phyloP scores from a whole-genome alignment of 1,140 invertebrate species.

The Lepidotrigona ventralis region DNA sequence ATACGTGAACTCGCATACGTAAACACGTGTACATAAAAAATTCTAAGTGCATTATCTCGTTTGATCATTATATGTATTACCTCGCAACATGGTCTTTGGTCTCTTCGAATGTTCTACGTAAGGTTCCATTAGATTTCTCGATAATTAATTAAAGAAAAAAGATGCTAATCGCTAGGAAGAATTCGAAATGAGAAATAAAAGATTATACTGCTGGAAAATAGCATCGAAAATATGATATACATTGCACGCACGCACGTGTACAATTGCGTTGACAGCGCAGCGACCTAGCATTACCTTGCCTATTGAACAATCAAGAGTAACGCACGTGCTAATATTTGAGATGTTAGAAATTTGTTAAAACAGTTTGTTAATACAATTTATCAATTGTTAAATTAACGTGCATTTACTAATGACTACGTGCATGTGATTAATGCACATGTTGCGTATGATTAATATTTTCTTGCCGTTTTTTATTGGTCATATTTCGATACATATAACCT shows the following conservation, averaged over 20 bases:
- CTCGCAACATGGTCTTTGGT: neutral
- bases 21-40: constrained; percentile 27
- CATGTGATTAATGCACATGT: neutral
- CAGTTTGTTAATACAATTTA: neutral
- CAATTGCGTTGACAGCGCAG: constrained; percentile 14
- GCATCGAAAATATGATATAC: neutral
- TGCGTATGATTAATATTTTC: neutral
- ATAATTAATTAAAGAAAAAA: neutral
- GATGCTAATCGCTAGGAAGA: too few species aligned
- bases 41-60: constrained; percentile 11
- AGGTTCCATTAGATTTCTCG: neutral
- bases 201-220: neutral
- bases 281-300: constrained; percentile 11
- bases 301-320: neutral
- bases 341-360: neutral
- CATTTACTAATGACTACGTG: neutral
- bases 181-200: neutral
- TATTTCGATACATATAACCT: constrained; percentile 24
- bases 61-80: neutral
- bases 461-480: too few species aligned
- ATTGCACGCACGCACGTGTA: constrained; percentile 26
- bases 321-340: constrained; percentile 4
- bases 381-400: neutral
- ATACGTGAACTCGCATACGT: neutral
- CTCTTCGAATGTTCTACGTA: neutral